Base-by-base conservation (phyloP, 2,888 invertebrate species). In the Mesochorus sp. region DNA sequence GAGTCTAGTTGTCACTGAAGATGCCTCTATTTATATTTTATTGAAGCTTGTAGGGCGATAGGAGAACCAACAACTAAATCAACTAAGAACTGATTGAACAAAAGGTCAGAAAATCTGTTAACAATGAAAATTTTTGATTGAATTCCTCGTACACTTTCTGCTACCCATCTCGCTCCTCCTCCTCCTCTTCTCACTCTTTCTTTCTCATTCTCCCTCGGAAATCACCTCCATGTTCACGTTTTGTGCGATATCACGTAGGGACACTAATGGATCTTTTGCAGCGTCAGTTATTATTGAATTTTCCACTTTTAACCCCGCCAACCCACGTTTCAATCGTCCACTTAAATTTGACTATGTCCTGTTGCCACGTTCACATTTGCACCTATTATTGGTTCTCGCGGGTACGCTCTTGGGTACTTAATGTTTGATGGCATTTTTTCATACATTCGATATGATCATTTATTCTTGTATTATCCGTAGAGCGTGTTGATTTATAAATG, bases 201-300 rank as follows among this genome's bases (percentile, higher is more conserved):
- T n/a, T n/a, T n/a, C n/a, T n/a, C n/a, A n/a, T n/a, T n/a, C n/a
- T n/a, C n/a, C n/a, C n/a, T n/a, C n/a, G n/a, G n/a, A n/a, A n/a
- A n/a, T n/a, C n/a, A n/a, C n/a, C n/a, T n/a, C n/a, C n/a, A n/a
- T n/a, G 55, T 53, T 5, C 8, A 28, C 21, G 14, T 21, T 39
- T 6, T 49, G 34, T 44, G 66, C 34, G 57, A 59, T 51, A 34
- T 17, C 37, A 10, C 42, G n/a, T 34, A 21, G 26, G 39, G 47
- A 55, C 72, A 53, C 72, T 76, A 76, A 76, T 76, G 76, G 72
- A 76, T 76, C 76, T 76, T 67, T 76, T 72, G 61, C 71, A 49
- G 53, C 53, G 34, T 61, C 59, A 55, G 61, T 76, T 76, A 72
- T 72, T 72, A 76, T 76, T 61, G 67, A 72, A 76, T 72, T 72